Evolutionary conservation across 2,797 vertebrate genomes (phyloP).

Genomic region (Myotis daubentonii): DNA sequence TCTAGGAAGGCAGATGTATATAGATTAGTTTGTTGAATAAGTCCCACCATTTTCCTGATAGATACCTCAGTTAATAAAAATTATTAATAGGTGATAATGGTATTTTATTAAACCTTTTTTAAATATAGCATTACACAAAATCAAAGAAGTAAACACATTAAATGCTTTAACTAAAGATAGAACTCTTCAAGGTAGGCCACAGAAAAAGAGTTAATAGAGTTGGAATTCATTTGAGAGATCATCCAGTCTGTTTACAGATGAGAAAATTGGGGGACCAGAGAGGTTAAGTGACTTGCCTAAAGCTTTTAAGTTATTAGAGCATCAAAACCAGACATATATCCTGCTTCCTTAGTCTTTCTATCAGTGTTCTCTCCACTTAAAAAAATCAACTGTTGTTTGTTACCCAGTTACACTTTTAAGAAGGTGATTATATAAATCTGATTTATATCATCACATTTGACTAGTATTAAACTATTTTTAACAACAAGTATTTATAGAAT

Average conservation of each 20-base stretch:
- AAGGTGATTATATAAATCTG: neutral
- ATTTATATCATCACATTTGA: neutral
- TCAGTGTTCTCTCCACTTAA: neutral
- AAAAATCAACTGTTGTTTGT: neutral
- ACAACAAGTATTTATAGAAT: neutral
- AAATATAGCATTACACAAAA: neutral
- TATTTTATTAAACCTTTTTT: neutral
- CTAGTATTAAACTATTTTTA: neutral
- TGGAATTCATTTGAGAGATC: neutral
- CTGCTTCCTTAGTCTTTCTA: neutral
- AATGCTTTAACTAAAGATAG: slow-evolving; percentile 7
- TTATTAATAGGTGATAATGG: neutral
- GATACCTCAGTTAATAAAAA: neutral
- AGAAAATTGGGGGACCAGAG: neutral
- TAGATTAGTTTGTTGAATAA: neutral
- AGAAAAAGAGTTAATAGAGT: neutral
- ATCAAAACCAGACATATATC: neutral
- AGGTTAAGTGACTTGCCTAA: neutral
- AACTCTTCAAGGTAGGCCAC: neutral
- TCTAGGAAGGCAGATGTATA: neutral
- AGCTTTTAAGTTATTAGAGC: slow-evolving; percentile 15
- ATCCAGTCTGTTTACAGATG: neutral
- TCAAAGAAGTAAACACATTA: neutral
- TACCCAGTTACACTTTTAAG: neutral
- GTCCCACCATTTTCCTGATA: neutral